Conservation (phyloP, 1,140 invertebrate species). For the Dreissena polymorpha region DNA sequence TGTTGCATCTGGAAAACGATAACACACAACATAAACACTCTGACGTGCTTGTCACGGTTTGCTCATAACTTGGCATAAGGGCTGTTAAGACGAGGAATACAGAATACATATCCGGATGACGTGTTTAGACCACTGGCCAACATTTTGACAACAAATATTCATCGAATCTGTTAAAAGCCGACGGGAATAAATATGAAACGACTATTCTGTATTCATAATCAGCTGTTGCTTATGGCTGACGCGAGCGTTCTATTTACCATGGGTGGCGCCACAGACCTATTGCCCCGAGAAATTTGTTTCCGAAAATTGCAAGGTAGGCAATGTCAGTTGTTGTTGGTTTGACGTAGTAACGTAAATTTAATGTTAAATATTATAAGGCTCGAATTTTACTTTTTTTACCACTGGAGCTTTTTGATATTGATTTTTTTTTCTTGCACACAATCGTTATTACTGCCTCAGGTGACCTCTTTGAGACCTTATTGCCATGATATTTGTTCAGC, state of each 20-base stretch:
- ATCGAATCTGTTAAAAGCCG: neutral
- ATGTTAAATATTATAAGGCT: neutral
- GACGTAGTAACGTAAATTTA: neutral
- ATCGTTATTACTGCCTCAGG: neutral
- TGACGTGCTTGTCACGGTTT: no score
- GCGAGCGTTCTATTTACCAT: conserved; percentile 93
- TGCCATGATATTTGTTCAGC: no score
- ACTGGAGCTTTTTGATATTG: neutral
- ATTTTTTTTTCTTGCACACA: neutral
- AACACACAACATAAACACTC: no score
- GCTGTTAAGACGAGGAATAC: no score
- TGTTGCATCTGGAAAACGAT: no score
- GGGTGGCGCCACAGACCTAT: conserved; percentile 96
- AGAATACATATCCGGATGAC: conserved; percentile 51
- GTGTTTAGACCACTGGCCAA: conserved; percentile 39
- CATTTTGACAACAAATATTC: conserved; percentile 4
- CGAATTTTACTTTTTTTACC: neutral
- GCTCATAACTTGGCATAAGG: no score
- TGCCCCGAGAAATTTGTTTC: conserved; percentile 83
- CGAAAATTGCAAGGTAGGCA: conserved; percentile 88
- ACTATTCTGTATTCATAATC: neutral
- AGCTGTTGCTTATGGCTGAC: neutral
- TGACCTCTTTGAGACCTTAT: no score
- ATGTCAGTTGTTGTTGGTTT: neutral
- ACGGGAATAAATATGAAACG: neutral